Percentiles rank a stretch among this genome's conserved stretches.
These are phyloP conservation scores for Crotalus helleri DNA, from an alignment of 2,113 vertebrate genomes.

Conservation along the genomic window DNA sequence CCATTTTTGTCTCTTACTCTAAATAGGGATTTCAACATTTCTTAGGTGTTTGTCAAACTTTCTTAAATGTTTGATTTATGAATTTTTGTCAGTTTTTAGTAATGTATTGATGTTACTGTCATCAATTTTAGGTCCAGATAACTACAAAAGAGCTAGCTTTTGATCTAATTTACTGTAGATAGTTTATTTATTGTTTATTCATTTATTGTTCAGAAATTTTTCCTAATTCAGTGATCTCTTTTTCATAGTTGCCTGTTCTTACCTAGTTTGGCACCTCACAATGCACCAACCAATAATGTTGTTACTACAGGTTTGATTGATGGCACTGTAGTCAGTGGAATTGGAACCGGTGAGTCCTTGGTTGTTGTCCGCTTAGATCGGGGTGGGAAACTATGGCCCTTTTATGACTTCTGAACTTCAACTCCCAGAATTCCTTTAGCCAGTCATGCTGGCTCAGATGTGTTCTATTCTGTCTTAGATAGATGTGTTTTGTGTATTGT, in stretches of 20 bases:
- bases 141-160: background rate
- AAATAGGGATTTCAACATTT: background rate
- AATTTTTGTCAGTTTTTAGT: background rate
- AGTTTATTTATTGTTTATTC: background rate
- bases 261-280: constrained; percentile 95
- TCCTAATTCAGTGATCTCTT: constrained; percentile 1
- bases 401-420: background rate
- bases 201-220: background rate
- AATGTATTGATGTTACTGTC: background rate
- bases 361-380: background rate
- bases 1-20: background rate
- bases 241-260: constrained; percentile 88
- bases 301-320: constrained; percentile 86
- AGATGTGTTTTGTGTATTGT: background rate
- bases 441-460: background rate
- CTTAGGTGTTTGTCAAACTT: background rate
- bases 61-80: background rate
- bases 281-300: constrained; percentile 85
- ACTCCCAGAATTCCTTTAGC: no score
- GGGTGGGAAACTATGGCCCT: background rate
- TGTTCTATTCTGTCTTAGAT: background rate
- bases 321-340: constrained; percentile 89
- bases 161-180: background rate
- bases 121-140: background rate
- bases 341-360: constrained; percentile 82